Evolutionary conservation across 2,797 vertebrate species (phyloP).

Genomic region (Eleutherodactylus coqui): DNA sequence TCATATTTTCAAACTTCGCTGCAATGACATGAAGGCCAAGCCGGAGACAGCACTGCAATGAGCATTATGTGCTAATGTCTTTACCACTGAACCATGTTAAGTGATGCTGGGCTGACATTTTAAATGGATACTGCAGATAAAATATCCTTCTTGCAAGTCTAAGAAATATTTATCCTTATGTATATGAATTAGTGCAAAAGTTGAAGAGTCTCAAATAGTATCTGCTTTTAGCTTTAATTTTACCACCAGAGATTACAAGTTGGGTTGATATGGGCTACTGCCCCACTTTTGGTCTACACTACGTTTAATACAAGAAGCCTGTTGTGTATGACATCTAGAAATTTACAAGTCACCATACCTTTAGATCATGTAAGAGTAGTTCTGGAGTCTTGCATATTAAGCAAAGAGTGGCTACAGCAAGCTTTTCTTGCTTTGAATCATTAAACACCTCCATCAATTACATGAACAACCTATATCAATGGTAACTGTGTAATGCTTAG

Average conservation of each 20-base stretch:
- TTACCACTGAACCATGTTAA: constrained; percentile 27
- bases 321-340: too few relatives aligned
- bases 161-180: not conserved
- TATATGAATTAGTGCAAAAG: not conserved
- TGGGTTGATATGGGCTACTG: not conserved
- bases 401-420: too few relatives aligned
- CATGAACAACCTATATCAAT: too few relatives aligned
- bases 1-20: constrained; percentile 48
- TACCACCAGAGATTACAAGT: not conserved
- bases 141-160: constrained; percentile 1
- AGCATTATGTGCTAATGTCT: constrained; percentile 38
- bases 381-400: too few relatives aligned
- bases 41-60: constrained; percentile 23
- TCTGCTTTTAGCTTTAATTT: not conserved
- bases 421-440: too few relatives aligned
- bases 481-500: too few relatives aligned
- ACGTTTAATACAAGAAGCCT: too few relatives aligned
- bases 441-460: too few relatives aligned
- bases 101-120: constrained; percentile 31
- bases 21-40: constrained; percentile 28
- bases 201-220: not conserved
- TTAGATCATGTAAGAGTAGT: too few relatives aligned
- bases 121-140: constrained; percentile 1
- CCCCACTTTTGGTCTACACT: too few relatives aligned
- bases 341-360: too few relatives aligned